A percentile compares a stretch with the other conserved stretches of the same genome.
These are phyloP conservation scores for Watsonalla binaria DNA, from an alignment of 2,888 invertebrate genomes.

Conservation along the genomic window DNA sequence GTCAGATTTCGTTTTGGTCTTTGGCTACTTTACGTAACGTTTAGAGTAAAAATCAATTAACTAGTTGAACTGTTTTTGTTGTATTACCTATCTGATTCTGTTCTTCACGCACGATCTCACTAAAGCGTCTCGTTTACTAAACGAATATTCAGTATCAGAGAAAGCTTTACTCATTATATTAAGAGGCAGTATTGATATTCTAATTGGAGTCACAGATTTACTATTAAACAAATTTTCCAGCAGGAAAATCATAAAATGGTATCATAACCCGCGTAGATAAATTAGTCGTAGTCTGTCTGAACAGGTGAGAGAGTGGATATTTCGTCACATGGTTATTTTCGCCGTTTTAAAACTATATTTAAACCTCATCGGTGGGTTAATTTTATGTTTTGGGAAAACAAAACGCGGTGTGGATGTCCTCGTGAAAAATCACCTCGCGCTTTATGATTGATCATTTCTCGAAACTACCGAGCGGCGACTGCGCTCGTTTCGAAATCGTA, in stretches of 20 bases:
- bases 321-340: slow-evolving; percentile 62
- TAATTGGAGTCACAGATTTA: background rate
- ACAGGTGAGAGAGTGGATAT: slow-evolving; percentile 59
- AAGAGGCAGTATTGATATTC: background rate
- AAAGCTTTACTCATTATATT: too few relatives aligned
- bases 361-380: slow-evolving; percentile 47
- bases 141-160: too few relatives aligned
- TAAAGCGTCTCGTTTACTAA: too few relatives aligned
- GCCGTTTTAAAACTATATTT: slow-evolving; percentile 54
- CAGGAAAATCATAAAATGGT: slow-evolving; percentile 14
- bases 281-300: slow-evolving; percentile 25
- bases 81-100: background rate
- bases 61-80: background rate
- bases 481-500: slow-evolving; percentile 47
- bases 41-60: background rate
- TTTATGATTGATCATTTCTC: slow-evolving; percentile 75
- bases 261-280: slow-evolving; percentile 35
- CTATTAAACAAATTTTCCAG: too few relatives aligned
- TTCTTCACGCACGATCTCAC: background rate
- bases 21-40: background rate
- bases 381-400: slow-evolving; percentile 69
- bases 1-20: background rate
- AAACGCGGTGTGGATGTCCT: slow-evolving; percentile 48
- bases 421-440: slow-evolving; percentile 71
- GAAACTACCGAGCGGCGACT: slow-evolving; percentile 48